phyloP scores from a whole-genome alignment of 2,113 vertebrate species.

The Noturus placidus region DNA sequence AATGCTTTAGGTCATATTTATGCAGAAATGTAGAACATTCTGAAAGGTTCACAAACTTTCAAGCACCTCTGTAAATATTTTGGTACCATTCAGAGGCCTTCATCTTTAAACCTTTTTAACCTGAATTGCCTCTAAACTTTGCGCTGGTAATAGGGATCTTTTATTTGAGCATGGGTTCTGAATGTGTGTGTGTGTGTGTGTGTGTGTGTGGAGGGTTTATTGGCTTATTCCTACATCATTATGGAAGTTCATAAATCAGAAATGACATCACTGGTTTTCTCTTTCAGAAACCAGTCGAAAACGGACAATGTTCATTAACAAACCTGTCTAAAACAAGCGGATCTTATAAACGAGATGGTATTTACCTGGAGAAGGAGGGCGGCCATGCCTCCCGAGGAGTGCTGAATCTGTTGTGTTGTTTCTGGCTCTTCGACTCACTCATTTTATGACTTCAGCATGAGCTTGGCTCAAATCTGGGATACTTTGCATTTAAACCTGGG shows the following conservation, averaged over 20 bases:
- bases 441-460: neutral
- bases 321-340: neutral
- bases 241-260: neutral
- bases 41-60: too few species aligned
- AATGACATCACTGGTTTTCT: neutral
- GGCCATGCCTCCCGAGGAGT: neutral
- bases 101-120: neutral
- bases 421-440: neutral
- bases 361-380: neutral
- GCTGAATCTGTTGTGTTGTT: neutral
- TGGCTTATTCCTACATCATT: neutral
- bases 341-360: neutral
- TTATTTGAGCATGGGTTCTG: neutral
- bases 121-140: neutral
- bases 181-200: neutral
- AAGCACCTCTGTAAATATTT: neutral
- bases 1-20: too few species aligned
- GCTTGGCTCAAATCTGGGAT: neutral
- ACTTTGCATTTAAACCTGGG: neutral
- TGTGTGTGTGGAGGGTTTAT: neutral
- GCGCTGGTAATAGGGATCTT: neutral
- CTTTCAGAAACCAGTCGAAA: neutral
- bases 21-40: too few species aligned
- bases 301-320: neutral
- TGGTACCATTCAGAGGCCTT: neutral